Evolutionary conservation across 2,113 vertebrate genomes (phyloP).

Genomic region (Brienomyrus brachyistius): DNA sequence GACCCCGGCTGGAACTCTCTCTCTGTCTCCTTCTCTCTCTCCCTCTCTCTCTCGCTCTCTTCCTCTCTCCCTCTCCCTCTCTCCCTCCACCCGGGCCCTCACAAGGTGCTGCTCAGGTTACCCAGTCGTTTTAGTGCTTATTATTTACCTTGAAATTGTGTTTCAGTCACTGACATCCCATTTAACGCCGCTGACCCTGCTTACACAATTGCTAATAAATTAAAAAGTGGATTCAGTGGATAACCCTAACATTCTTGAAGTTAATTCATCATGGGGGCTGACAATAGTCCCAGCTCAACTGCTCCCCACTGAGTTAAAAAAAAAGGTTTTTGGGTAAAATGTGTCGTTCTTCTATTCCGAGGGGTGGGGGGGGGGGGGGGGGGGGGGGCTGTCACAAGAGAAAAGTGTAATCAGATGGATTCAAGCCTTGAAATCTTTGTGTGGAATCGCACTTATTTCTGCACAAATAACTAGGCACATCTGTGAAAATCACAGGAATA

Average conservation of each 20-base stretch:
- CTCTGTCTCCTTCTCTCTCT: not conserved
- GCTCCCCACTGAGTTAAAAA: slow-evolving; percentile 61
- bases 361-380: not conserved
- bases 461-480: slow-evolving; percentile 48
- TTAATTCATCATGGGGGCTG: slow-evolving; percentile 73
- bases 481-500: slow-evolving; percentile 17
- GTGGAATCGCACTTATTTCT: slow-evolving; percentile 49
- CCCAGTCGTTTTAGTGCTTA: slow-evolving; percentile 73
- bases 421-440: slow-evolving; percentile 56
- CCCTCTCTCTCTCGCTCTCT: not conserved
- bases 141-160: slow-evolving; percentile 78
- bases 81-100: not conserved
- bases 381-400: slow-evolving; percentile 30
- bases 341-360: slow-evolving; percentile 52
- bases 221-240: slow-evolving; percentile 68
- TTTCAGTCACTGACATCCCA: slow-evolving; percentile 76
- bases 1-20: too few species aligned
- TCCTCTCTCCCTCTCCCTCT: not conserved
- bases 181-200: slow-evolving; percentile 76
- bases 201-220: slow-evolving; percentile 78
- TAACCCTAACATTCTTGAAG: slow-evolving; percentile 77
- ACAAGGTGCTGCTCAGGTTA: slow-evolving; percentile 60
- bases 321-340: slow-evolving; percentile 70
- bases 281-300: slow-evolving; percentile 67
- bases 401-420: slow-evolving; percentile 65